A percentile compares a stretch with the other conserved stretches of the same genome.
Conservation (phyloP, 2,888 invertebrate species). For the Melolontha melolontha region DNA sequence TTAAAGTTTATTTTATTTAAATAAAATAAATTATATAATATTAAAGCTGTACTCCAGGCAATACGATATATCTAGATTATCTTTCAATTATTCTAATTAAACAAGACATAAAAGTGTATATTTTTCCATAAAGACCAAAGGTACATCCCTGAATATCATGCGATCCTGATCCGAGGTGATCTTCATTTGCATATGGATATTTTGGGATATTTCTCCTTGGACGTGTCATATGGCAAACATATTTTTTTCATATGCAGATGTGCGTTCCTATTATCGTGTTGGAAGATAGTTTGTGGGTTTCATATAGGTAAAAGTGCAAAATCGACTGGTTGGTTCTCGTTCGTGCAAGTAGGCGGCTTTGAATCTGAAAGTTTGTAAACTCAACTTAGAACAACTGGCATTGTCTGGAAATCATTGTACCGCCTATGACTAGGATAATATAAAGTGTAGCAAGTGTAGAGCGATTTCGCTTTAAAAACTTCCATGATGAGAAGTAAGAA, state of each 20-base stretch:
- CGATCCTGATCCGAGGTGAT: constrained; percentile 49
- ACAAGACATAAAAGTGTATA: not conserved
- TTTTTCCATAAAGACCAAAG: not conserved
- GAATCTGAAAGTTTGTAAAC: not conserved
- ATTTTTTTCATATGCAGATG: constrained; percentile 30
- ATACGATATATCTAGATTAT: not conserved
- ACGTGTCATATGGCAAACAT: constrained; percentile 20
- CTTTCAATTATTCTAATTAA: not conserved
- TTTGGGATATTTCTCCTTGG: constrained; percentile 20
- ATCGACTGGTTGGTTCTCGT: not conserved
- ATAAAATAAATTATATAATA: too few relatives aligned
- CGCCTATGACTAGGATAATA: constrained; percentile 21
- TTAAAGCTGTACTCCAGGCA: too few relatives aligned
- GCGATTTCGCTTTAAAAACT: not conserved
- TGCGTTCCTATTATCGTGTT: not conserved
- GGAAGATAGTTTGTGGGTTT: not conserved
- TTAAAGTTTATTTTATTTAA: too few relatives aligned
- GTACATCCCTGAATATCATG: constrained; percentile 40
- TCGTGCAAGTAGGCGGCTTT: not conserved
- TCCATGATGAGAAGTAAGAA: constrained; percentile 23
- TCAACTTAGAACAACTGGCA: constrained; percentile 3
- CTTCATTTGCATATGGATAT: constrained; percentile 53
- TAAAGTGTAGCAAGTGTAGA: not conserved
- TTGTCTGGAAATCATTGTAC: constrained; percentile 33
- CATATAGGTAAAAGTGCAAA: not conserved